Evolutionary conservation across 2,113 vertebrate species (phyloP), one percentile per base, ranked within the genome.

Genomic region (Hemiprocne comata): DNA sequence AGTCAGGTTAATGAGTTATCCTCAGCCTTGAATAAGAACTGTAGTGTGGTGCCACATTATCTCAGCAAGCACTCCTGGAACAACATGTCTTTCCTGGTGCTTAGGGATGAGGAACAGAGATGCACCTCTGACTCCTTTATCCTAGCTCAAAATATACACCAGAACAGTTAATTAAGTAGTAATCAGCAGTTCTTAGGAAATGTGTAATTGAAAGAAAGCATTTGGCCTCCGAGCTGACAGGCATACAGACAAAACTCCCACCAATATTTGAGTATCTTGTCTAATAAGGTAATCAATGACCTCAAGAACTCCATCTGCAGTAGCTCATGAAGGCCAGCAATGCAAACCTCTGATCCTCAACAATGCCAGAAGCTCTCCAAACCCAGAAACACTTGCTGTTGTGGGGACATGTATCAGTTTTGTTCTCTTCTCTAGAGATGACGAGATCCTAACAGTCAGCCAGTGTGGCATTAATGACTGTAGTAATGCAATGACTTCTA

Each of bases 251-350:
- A 92, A 76, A 90, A 57, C 40, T 89, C 55, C 77, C 64, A 80
- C 57, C 70, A 89, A 80, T 70, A 93, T 85, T 75, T 89, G 57
- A 29, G 33, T 73, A 62, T 50, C 54, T 89, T 90, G 89, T 91
- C 80, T 79, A 54, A 51, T 51, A 44, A 40, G 44, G 46, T 31
- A 74, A 89, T 92, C 42, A 60, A 64, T 15, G 46, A 8, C 34
- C 84, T 70, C 82, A 36, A 81, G 67, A 74, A n/a, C 24, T 33
- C 1, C 4, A 82, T 5, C 54, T 76, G 54, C 73, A 60, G 67
- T 5, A 77, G 73, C 57, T 86, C 57, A 57, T 3, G 51, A 50
- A 64, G 48, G 57, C 17, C 57, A 74, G 71, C 36, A 44, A 6
- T 8, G 31, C 13, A 51, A n/a, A 73, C 50, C 64, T 90, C 91